A percentile compares a stretch with the other conserved stretches of the same genome.
These are phyloP conservation scores for Euclidia mi DNA, from an alignment of 2,888 invertebrate species.

Conservation along the genomic window DNA sequence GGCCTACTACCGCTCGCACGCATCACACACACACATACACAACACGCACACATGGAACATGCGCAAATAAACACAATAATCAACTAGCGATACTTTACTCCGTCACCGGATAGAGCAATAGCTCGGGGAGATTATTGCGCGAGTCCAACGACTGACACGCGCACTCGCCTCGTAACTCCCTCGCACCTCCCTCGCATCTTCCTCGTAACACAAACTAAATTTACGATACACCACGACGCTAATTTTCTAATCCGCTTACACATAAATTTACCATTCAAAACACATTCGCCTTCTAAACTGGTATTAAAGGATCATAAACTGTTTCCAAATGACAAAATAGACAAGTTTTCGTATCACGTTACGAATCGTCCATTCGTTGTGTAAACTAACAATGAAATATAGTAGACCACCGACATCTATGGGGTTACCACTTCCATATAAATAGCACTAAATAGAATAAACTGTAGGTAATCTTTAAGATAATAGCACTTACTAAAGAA, in stretches of 20 bases:
- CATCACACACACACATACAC: conserved; percentile 77
- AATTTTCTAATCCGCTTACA: conserved; percentile 75
- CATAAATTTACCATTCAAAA: conserved; percentile 58
- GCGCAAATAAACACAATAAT: conserved; percentile 89
- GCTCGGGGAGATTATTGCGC: conserved; percentile 80
- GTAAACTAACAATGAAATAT: conserved; percentile 40
- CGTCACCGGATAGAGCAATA: conserved; percentile 89
- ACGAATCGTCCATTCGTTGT: conserved; percentile 47
- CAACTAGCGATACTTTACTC: conserved; percentile 89
- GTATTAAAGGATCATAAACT: conserved; percentile 51
- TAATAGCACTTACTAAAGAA: conserved; percentile 11
- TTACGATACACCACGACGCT: conserved; percentile 63
- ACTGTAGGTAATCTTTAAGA: conserved; percentile 40
- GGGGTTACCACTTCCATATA: conserved; percentile 37
- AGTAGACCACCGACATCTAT: conserved; percentile 41
- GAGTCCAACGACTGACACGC: conserved; percentile 81
- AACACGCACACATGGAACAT: conserved; percentile 79
- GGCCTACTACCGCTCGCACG: conserved; percentile 82
- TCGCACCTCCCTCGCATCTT: conserved; percentile 22
- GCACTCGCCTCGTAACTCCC: conserved; percentile 39
- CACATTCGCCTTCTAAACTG: conserved; percentile 48
- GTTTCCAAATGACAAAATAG: conserved; percentile 42
- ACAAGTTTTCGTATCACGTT: conserved; percentile 47
- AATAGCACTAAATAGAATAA: conserved; percentile 44
- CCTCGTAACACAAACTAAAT: conserved; percentile 62